These are phyloP conservation scores for Gymnosoma rotundatum DNA, from an alignment of 2,888 invertebrate genomes.

Conservation along the genomic window DNA sequence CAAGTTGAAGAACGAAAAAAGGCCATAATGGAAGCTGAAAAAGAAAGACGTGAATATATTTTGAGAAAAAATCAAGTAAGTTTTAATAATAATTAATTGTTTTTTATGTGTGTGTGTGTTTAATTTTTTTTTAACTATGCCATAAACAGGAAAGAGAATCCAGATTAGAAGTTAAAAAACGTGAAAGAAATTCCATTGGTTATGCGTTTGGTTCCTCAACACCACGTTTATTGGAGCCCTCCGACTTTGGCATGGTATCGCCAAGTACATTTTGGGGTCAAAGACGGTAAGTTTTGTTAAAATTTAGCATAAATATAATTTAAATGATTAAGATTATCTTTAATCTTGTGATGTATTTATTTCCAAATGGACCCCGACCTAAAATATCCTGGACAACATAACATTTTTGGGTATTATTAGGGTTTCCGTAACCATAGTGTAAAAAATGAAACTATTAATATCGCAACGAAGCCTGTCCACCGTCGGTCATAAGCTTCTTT, in stretches of 20 bases:
- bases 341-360: too few species aligned
- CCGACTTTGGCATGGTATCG: conserved; percentile 86
- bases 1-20: conserved; percentile 94
- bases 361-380: too few species aligned
- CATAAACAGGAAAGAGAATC: conserved; percentile 87
- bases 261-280: conserved; percentile 89
- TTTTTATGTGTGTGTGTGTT: not conserved
- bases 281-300: conserved; percentile 84
- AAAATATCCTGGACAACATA: too few species aligned
- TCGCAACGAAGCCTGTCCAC: too few species aligned
- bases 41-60: conserved; percentile 92
- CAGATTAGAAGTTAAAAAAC: conserved; percentile 90
- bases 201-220: conserved; percentile 97
- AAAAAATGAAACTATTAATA: too few species aligned
- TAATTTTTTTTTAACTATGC: conserved; percentile 7
- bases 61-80: conserved; percentile 89
- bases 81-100: not conserved
- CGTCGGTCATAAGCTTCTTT: too few species aligned
- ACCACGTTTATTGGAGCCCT: conserved; percentile 92
- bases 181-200: conserved; percentile 88
- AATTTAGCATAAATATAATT: too few species aligned
- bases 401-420: too few species aligned
- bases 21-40: conserved; percentile 94
- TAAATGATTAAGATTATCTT: too few species aligned
- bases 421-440: too few species aligned